These are phyloP conservation scores for Oncopodura yosiiana DNA, from an alignment of 1,140 invertebrate genomes.

Conservation along the genomic window DNA sequence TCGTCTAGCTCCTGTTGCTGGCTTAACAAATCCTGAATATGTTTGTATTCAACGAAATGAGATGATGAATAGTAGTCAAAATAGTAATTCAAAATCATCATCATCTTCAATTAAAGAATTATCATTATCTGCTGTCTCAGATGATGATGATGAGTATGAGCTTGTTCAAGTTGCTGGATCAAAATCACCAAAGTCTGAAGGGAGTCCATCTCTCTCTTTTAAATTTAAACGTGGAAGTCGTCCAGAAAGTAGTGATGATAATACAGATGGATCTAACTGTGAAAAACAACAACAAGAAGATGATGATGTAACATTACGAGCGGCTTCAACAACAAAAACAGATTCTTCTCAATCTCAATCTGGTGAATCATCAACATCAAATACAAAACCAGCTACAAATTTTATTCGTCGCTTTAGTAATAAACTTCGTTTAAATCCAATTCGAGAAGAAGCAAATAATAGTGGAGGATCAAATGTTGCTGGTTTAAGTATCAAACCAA, in stretches of 20 bases:
- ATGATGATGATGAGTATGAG: no score
- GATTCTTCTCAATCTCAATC: background rate
- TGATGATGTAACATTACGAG: background rate
- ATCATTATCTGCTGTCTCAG: no score
- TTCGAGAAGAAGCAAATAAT: slow-evolving; percentile 17
- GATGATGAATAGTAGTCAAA: slow-evolving; percentile 4
- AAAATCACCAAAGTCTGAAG: no score
- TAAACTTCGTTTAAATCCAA: slow-evolving; percentile 23
- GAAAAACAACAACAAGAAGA: background rate
- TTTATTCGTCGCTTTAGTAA: slow-evolving; percentile 26
- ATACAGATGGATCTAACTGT: background rate
- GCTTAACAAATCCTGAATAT: background rate
- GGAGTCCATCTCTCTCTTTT: no score
- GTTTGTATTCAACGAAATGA: background rate
- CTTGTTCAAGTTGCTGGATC: no score
- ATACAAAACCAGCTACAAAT: background rate
- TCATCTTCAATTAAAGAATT: background rate
- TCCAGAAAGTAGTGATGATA: background rate
- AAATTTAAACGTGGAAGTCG: background rate
- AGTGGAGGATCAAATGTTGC: background rate
- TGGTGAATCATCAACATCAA: background rate
- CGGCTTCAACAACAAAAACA: background rate
- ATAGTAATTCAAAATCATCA: background rate
- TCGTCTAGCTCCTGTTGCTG: background rate
- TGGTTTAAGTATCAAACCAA: background rate